A percentile compares a stretch with the other conserved stretches of the same genome.
phyloP scores from a whole-genome alignment of 2,888 invertebrate species.

The Campopleginae sp. region DNA sequence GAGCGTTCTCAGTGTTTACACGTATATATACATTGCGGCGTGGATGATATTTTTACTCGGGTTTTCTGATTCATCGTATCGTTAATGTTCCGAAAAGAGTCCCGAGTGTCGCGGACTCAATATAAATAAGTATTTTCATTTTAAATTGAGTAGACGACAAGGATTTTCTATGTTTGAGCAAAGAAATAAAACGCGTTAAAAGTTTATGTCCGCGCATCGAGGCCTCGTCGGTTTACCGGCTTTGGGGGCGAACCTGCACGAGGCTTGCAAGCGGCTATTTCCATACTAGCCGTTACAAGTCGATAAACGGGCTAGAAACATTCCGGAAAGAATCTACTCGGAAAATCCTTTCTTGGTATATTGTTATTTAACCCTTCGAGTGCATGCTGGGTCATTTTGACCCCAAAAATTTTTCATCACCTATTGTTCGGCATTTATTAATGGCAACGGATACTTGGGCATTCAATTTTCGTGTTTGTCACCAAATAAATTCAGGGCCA shows the following conservation, averaged over 20 bases:
- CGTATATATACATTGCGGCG: background rate
- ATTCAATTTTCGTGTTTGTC: no score
- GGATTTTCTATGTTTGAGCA: background rate
- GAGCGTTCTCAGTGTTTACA: background rate
- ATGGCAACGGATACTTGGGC: no score
- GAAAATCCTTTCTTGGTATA: background rate
- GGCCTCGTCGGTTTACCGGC: constrained; percentile 15
- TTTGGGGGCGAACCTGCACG: constrained; percentile 23
- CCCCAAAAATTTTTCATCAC: no score
- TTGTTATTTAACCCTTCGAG: background rate
- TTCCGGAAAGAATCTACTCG: background rate
- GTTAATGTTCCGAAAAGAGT: background rate
- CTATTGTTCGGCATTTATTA: no score
- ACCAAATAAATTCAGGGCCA: no score
- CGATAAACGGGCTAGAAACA: constrained; percentile 7
- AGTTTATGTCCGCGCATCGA: background rate
- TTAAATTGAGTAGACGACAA: background rate
- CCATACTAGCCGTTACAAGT: constrained; percentile 12
- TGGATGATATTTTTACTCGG: background rate
- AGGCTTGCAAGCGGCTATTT: constrained; percentile 18
- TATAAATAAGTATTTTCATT: background rate
- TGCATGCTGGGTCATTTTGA: no score
- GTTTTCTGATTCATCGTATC: background rate
- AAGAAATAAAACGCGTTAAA: background rate
- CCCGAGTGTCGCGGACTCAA: background rate